Conservation (phyloP, 1,140 invertebrate genomes). For the Brachionus angularis region DNA sequence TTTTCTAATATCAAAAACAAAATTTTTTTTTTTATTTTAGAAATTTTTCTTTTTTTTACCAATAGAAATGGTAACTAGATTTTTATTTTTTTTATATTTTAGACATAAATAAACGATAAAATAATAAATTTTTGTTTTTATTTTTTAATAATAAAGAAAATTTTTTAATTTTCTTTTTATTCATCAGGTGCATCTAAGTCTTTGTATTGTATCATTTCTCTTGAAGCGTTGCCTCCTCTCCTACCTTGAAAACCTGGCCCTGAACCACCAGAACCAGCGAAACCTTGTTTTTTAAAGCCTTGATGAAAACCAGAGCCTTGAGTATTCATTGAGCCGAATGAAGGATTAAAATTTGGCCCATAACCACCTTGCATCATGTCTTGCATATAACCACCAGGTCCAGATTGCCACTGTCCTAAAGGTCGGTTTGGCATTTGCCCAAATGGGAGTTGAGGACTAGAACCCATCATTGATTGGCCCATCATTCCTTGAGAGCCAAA, state of each 20-base stretch:
- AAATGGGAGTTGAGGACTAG: background rate
- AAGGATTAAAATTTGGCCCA: background rate
- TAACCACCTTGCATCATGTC: background rate
- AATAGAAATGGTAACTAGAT: too few relatives aligned
- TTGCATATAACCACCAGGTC: background rate
- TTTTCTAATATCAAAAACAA: too few relatives aligned
- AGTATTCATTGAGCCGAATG: background rate
- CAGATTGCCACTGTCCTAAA: too few relatives aligned
- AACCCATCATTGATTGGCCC: background rate
- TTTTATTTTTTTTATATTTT: too few relatives aligned
- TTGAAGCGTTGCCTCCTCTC: background rate
- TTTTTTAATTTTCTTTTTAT: too few relatives aligned
- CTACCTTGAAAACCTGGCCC: background rate
- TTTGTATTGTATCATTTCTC: slow-evolving; percentile 42
- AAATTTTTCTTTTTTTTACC: too few relatives aligned
- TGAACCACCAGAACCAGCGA: too few relatives aligned
- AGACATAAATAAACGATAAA: too few relatives aligned
- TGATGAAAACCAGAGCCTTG: background rate
- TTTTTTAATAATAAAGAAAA: too few relatives aligned
- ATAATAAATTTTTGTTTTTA: too few relatives aligned
- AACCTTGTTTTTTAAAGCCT: slow-evolving; percentile 7
- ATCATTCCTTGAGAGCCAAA: slow-evolving; percentile 18
- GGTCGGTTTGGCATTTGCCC: too few relatives aligned
- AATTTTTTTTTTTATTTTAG: too few relatives aligned
- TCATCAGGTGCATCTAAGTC: slow-evolving; percentile 42